phyloP scores from a whole-genome alignment of 2,797 vertebrate genomes.

The Steatocranus sp. region DNA sequence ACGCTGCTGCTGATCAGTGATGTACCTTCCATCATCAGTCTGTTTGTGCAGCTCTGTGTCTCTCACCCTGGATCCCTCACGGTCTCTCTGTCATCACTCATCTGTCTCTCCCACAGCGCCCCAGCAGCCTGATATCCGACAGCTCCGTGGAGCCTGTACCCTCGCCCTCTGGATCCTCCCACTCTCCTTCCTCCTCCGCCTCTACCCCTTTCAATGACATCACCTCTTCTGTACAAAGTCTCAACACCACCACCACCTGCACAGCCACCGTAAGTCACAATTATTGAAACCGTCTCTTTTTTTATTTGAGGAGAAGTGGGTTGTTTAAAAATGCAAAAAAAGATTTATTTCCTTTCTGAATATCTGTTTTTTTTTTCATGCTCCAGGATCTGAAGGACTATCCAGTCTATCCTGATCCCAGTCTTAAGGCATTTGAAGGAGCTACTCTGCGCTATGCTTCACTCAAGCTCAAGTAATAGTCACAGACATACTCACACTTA shows the following conservation, averaged over 20 bases:
- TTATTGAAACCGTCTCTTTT: background rate
- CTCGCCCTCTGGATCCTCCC: conserved; percentile 70
- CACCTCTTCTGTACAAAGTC: conserved; percentile 50
- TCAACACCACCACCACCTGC: conserved; percentile 66
- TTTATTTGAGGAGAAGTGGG: background rate
- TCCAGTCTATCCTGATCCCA: conserved; percentile 92
- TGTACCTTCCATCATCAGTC: background rate
- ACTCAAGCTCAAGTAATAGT: conserved; percentile 86
- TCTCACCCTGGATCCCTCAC: background rate
- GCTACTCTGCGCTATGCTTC: conserved; percentile 93
- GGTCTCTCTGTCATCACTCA: background rate
- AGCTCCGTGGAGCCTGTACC: conserved; percentile 79
- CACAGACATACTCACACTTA: background rate
- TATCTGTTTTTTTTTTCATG: conserved; percentile 13
- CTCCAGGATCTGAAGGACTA: conserved; percentile 89
- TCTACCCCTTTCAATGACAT: conserved; percentile 62
- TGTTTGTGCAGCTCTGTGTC: background rate
- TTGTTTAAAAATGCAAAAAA: background rate
- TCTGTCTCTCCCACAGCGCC: conserved; percentile 58
- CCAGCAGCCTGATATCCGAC: conserved; percentile 78
- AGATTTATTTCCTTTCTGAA: background rate
- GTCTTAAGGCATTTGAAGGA: conserved; percentile 95
- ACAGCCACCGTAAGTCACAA: conserved; percentile 47
- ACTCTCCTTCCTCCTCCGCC: conserved; percentile 58
- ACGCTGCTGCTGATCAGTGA: background rate